Evolutionary conservation across 2,797 vertebrate genomes (phyloP).

Genomic region (Carapus acus): DNA sequence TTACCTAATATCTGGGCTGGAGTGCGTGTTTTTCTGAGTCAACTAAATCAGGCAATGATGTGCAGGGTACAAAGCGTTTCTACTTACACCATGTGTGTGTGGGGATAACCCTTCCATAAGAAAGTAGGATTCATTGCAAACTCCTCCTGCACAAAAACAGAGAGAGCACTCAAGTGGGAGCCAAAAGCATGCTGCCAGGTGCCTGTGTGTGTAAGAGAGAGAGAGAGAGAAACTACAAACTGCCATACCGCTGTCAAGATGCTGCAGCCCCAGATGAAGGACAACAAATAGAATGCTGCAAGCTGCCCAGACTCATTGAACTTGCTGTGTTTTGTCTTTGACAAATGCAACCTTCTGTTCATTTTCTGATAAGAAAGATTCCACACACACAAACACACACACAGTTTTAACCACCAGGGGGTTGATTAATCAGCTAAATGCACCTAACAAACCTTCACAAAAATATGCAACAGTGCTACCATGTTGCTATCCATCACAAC

Average conservation of each 20-base stretch:
- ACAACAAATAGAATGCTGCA: conserved; percentile 79
- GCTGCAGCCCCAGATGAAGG: conserved; percentile 82
- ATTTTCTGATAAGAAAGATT: conserved; percentile 73
- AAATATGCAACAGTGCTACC: no score
- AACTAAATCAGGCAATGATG: not conserved
- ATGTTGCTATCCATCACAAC: no score
- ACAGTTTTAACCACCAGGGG: no score
- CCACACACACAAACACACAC: no score
- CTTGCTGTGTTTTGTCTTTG: conserved; percentile 85
- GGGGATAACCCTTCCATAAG: conserved; percentile 80
- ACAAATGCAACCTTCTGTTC: conserved; percentile 78
- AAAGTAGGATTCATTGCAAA: conserved; percentile 77
- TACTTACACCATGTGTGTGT: conserved; percentile 80
- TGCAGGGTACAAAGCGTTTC: conserved; percentile 8
- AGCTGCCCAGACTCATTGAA: conserved; percentile 85
- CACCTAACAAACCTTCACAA: no score
- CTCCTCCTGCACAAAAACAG: conserved; percentile 70
- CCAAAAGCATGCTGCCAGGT: conserved; percentile 5
- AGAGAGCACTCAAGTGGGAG: conserved; percentile 20
- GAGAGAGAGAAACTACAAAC: no score
- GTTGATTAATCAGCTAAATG: no score
- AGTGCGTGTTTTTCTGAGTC: not conserved
- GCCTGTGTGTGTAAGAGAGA: conserved; percentile 9
- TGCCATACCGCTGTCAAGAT: conserved; percentile 77
- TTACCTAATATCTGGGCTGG: not conserved